A percentile compares a stretch with the other conserved stretches of the same genome.
Evolutionary conservation across 2,113 vertebrate genomes (phyloP).

Genomic region (Sprattus sprattus): DNA sequence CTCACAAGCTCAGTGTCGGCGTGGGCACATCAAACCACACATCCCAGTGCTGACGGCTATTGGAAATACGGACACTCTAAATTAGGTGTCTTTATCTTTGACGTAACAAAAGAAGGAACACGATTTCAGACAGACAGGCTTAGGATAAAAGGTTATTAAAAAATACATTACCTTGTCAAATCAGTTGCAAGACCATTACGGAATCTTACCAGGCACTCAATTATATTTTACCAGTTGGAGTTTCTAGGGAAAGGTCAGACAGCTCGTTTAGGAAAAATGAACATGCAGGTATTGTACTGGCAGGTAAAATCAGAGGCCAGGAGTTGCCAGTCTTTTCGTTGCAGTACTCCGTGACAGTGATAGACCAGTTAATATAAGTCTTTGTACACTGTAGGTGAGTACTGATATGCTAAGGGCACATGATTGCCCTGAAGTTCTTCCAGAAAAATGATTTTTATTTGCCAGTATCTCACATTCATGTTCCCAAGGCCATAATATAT

Average conservation of each 20-base stretch:
- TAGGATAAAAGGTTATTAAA: neutral
- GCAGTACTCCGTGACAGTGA: neutral
- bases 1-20: neutral
- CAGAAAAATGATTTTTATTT: no score
- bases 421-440: no score
- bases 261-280: neutral
- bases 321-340: neutral
- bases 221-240: neutral
- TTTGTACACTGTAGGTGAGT: neutral
- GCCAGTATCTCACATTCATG: no score
- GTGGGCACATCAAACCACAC: neutral
- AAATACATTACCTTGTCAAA: neutral
- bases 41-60: neutral
- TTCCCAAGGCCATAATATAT: no score
- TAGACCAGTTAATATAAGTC: neutral
- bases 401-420: neutral
- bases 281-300: neutral
- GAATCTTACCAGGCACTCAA: neutral
- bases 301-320: neutral
- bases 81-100: neutral
- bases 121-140: neutral
- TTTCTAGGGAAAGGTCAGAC: neutral
- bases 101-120: neutral
- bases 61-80: neutral
- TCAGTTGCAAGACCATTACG: neutral